These are phyloP conservation scores for Tretioscincus oriximinensis DNA, from an alignment of 2,113 vertebrate species.

Conservation along the genomic window DNA sequence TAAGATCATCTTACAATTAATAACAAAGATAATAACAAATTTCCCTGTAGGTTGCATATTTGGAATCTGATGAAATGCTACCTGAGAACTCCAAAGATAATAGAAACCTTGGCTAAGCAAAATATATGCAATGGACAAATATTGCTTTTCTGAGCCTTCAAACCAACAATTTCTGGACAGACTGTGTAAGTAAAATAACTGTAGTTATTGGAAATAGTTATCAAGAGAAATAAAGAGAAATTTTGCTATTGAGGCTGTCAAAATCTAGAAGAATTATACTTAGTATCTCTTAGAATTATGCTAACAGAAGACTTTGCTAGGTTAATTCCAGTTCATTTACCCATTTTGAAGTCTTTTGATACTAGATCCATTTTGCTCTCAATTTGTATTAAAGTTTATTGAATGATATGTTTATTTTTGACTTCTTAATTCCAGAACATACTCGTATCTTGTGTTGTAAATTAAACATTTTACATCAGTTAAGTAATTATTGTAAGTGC, in stretches of 20 bases:
- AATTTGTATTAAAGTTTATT: no score
- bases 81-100: not conserved
- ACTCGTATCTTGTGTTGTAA: no score
- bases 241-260: not conserved
- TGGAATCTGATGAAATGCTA: not conserved
- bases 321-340: no score
- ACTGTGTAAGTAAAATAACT: not conserved
- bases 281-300: not conserved
- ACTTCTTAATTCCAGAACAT: no score
- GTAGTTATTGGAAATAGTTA: not conserved
- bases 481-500: no score
- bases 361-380: no score
- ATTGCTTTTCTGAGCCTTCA: not conserved
- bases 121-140: not conserved
- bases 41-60: conserved; percentile 8
- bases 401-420: no score
- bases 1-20: conserved; percentile 17
- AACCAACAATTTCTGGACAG: not conserved
- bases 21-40: conserved; percentile 8
- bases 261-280: not conserved
- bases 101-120: not conserved
- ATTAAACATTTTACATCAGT: no score
- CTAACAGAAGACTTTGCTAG: no score
- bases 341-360: no score
- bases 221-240: not conserved